These are phyloP conservation scores for Halichondria panicea DNA, from an alignment of 37 sponge, comb jelly and placozoan genomes.

Conservation along the genomic window DNA sequence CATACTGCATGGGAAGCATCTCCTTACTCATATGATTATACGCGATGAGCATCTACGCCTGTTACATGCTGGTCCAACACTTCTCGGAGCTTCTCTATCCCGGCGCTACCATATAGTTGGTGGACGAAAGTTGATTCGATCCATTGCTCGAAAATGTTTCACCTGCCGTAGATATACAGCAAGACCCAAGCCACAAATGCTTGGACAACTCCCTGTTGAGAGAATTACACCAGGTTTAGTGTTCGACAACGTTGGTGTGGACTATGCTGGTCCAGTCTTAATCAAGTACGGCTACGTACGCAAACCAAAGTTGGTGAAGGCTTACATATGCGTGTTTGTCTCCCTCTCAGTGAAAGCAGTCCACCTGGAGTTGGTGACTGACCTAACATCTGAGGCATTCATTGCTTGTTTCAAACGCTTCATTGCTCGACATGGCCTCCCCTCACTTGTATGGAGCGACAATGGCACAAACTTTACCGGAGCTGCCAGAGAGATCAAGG, in stretches of 20 bases:
- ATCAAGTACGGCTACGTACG: conserved; percentile 23
- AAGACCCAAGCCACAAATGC: conserved; percentile 6
- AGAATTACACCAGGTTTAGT: conserved; percentile 11
- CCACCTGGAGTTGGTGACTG: conserved; percentile 33
- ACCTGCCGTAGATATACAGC: neutral
- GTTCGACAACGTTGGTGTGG: conserved; percentile 18
- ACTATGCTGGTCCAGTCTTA: conserved; percentile 39
- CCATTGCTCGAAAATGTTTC: neutral
- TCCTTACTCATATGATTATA: neutral
- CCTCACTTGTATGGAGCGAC: conserved; percentile 31
- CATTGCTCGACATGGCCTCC: conserved; percentile 26
- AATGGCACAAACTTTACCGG: conserved; percentile 39
- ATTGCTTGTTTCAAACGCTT: conserved; percentile 28
- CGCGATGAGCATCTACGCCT: conserved; percentile 1
- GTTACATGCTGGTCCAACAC: conserved; percentile 15
- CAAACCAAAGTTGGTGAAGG: conserved; percentile 19
- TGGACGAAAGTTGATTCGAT: neutral
- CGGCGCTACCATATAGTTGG: neutral
- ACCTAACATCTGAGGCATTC: conserved; percentile 36
- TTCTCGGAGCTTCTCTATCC: conserved; percentile 3
- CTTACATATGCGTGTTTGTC: conserved; percentile 38
- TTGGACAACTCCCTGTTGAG: conserved; percentile 11
- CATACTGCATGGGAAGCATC: neutral
- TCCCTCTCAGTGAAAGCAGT: conserved; percentile 24
- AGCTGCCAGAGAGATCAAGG: conserved; percentile 36